Percentiles rank a stretch among this genome's conserved stretches.
Evolutionary conservation across 2,888 invertebrate genomes (phyloP).

Genomic region (Lamellibrachia columna): DNA sequence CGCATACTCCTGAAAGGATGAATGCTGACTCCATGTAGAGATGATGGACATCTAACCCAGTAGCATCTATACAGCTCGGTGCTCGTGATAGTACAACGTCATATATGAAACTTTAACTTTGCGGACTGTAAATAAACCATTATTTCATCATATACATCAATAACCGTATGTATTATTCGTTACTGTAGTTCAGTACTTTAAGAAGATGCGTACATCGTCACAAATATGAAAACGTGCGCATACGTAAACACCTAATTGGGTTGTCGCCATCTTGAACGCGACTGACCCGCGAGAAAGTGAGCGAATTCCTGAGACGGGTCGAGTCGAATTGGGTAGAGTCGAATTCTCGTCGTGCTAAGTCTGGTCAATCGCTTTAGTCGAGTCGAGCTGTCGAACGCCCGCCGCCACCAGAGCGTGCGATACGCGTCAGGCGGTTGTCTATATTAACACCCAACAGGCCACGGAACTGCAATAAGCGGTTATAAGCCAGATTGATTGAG

Average conservation of each 20-base stretch:
- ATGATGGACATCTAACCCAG: neutral
- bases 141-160: neutral
- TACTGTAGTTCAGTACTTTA: neutral
- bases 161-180: neutral
- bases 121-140: neutral
- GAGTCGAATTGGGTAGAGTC: neutral
- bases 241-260: no score
- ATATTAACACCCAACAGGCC: neutral
- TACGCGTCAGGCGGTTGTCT: neutral
- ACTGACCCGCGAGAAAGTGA: neutral
- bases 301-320: neutral
- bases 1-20: neutral
- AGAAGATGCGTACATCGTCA: neutral
- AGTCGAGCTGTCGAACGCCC: neutral
- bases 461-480: neutral
- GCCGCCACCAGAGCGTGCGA: neutral
- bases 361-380: neutral
- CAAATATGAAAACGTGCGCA: neutral
- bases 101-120: neutral
- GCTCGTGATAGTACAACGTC: no score
- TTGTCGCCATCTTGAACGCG: neutral
- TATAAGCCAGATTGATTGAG: neutral
- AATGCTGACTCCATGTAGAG: neutral
- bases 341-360: neutral
- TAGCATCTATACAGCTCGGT: no score